Percentiles rank a stretch among this genome's conserved stretches.
Evolutionary conservation across 2,888 invertebrate species (phyloP).

Genomic region (Phalera bucephala): DNA sequence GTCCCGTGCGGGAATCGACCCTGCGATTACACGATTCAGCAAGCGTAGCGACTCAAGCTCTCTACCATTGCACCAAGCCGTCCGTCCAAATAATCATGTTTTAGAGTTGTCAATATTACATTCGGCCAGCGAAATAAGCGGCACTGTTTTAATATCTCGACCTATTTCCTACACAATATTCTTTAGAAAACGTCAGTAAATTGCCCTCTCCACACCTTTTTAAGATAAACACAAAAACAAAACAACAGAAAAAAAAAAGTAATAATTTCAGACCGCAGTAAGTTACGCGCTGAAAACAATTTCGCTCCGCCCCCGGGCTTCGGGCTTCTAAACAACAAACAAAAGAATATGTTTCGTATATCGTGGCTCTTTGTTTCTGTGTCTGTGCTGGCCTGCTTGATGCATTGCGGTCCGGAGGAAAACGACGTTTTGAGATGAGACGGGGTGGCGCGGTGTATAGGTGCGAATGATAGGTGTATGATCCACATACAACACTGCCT

Average conservation of each 20-base stretch:
- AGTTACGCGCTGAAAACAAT: conserved; percentile 1
- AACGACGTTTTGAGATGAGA: background rate
- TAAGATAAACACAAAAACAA: background rate
- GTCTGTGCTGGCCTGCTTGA: background rate
- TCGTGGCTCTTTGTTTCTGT: background rate
- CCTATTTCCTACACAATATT: no score
- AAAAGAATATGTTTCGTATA: background rate
- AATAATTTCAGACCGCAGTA: background rate
- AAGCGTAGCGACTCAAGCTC: no score
- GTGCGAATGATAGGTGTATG: background rate
- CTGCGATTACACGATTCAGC: no score
- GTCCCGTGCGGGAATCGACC: no score
- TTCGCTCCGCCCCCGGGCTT: background rate
- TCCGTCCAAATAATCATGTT: no score
- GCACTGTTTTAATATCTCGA: no score
- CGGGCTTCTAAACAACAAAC: conserved; percentile 1
- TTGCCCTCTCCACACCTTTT: background rate
- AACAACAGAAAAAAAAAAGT: conserved; percentile 1
- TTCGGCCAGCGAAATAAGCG: no score
- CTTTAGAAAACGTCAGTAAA: no score
- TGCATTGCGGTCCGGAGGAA: background rate
- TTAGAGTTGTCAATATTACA: no score
- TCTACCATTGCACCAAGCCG: no score
- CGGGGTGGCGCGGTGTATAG: no score
- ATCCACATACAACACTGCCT: no score